Conservation (phyloP, 1,140 invertebrate species). For the Watersipora subatra region DNA sequence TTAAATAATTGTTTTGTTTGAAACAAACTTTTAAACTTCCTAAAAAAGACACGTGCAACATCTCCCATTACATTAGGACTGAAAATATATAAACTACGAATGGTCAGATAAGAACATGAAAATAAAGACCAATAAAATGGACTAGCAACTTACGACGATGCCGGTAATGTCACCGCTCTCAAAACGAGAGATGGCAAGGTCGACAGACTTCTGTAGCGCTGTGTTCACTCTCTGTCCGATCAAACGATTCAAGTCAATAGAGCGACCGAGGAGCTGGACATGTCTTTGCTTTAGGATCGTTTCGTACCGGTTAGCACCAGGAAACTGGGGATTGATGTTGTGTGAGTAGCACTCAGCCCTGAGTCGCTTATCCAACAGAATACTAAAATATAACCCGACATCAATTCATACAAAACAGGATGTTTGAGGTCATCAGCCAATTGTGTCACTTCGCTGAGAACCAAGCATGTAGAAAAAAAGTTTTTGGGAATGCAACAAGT, state of each 20-base stretch:
- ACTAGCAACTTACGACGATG: constrained; percentile 77
- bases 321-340: constrained; percentile 59
- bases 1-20: too few species aligned
- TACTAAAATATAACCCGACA: constrained; percentile 52
- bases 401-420: neutral
- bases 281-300: constrained; percentile 89
- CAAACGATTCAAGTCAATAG: constrained; percentile 89
- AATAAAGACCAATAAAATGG: too few species aligned
- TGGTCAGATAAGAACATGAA: too few species aligned
- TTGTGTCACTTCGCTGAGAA: too few species aligned
- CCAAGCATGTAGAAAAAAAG: too few species aligned
- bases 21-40: too few species aligned
- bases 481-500: too few species aligned
- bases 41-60: too few species aligned
- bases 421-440: too few species aligned
- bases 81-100: too few species aligned
- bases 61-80: too few species aligned
- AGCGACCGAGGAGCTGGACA: constrained; percentile 82
- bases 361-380: constrained; percentile 90
- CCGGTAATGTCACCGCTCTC: constrained; percentile 94
- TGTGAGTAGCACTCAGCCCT: constrained; percentile 79
- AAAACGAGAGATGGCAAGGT: constrained; percentile 85
- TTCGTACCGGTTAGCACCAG: constrained; percentile 81
- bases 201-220: constrained; percentile 85
- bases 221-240: constrained; percentile 92